These are phyloP conservation scores for Cyrtodaria siliqua DNA, from an alignment of 2,888 invertebrate genomes.

Conservation along the genomic window DNA sequence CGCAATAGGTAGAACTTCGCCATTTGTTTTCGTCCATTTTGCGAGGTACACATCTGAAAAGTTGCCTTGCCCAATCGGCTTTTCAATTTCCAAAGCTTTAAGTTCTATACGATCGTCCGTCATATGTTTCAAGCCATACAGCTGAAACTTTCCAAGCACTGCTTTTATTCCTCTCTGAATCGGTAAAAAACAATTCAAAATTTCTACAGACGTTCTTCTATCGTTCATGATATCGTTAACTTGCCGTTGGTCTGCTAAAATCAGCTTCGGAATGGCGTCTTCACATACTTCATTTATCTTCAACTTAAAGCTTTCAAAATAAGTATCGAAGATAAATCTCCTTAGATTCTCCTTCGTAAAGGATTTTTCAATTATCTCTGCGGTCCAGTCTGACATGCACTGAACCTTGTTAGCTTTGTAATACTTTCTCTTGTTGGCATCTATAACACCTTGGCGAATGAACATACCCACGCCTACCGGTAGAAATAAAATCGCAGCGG, in stretches of 20 bases:
- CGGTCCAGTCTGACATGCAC: slow-evolving; percentile 61
- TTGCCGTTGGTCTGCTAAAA: slow-evolving; percentile 58
- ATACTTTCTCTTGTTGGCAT: slow-evolving; percentile 29
- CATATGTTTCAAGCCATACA: slow-evolving; percentile 54
- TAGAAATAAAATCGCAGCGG: slow-evolving; percentile 62
- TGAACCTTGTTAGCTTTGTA: slow-evolving; percentile 54
- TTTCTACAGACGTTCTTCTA: slow-evolving; percentile 54
- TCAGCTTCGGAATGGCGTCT: slow-evolving; percentile 63
- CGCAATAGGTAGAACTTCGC: slow-evolving; percentile 46
- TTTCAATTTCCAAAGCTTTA: slow-evolving; percentile 15
- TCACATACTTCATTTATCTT: slow-evolving; percentile 62
- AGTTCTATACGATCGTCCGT: slow-evolving; percentile 44
- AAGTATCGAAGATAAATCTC: slow-evolving; percentile 41
- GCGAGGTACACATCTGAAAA: slow-evolving; percentile 60
- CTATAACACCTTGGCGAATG: slow-evolving; percentile 53
- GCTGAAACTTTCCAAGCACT: slow-evolving; percentile 52
- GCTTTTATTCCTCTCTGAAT: slow-evolving; percentile 45
- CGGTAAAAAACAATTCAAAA: slow-evolving; percentile 58
- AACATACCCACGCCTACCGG: slow-evolving; percentile 64
- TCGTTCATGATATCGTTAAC: slow-evolving; percentile 61
- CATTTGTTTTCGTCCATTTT: slow-evolving; percentile 9
- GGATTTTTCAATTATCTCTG: slow-evolving; percentile 27
- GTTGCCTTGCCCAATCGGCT: slow-evolving; percentile 51
- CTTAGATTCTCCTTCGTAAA: slow-evolving; percentile 46
- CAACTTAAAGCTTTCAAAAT: slow-evolving; percentile 40